Conservation (phyloP, 2,888 invertebrate genomes). For the Thecophora atra region DNA sequence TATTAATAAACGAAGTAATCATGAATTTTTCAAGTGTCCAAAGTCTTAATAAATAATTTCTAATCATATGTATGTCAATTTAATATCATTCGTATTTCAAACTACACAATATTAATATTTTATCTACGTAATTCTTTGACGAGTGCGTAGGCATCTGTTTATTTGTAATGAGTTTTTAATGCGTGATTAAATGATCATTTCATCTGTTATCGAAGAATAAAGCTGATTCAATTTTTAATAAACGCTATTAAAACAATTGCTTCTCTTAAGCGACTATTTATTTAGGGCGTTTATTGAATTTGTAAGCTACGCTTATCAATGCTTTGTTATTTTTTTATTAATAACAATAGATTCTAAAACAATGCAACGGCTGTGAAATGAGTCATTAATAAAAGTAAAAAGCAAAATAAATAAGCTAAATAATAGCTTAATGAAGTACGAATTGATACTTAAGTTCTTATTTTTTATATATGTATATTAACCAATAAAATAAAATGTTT, state of each 20-base stretch:
- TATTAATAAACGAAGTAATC: too few relatives aligned
- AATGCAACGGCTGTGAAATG: background rate
- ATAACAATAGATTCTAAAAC: constrained; percentile 7
- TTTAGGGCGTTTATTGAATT: constrained; percentile 26
- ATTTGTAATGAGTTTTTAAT: background rate
- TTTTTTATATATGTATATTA: too few relatives aligned
- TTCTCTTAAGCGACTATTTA: background rate
- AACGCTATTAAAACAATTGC: constrained; percentile 12
- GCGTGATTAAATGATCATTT: background rate
- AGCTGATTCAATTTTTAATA: background rate
- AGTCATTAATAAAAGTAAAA: background rate
- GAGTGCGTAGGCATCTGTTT: background rate
- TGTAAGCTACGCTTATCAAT: constrained; percentile 19
- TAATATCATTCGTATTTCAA: too few relatives aligned
- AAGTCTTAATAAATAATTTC: too few relatives aligned
- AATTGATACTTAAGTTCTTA: constrained; percentile 1
- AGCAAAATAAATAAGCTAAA: background rate
- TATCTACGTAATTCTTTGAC: too few relatives aligned
- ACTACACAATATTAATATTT: too few relatives aligned
- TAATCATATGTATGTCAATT: too few relatives aligned
- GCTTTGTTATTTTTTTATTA: background rate
- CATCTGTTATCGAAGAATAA: background rate
- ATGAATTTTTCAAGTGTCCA: too few relatives aligned
- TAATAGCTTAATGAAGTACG: background rate
- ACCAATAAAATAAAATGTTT: too few relatives aligned